Conservation (phyloP, 1,140 invertebrate species). For the Araneus ventricosus region DNA sequence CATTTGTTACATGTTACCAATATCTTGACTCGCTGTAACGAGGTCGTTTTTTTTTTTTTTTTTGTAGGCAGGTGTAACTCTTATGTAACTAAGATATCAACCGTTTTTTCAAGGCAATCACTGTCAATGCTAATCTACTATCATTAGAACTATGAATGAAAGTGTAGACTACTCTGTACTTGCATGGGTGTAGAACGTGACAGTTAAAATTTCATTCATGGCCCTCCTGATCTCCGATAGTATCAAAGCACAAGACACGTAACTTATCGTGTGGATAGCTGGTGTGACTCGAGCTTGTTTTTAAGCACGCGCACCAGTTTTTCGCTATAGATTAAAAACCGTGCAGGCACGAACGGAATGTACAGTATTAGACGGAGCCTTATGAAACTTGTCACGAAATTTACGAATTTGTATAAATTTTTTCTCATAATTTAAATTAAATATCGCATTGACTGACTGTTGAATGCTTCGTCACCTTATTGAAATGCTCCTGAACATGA, state of each 20-base stretch:
- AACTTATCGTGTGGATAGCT: constrained; percentile 62
- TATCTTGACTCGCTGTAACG: neutral
- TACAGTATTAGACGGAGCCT: constrained; percentile 19
- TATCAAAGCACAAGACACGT: constrained; percentile 67
- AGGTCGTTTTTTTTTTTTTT: neutral
- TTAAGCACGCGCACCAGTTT: constrained; percentile 63
- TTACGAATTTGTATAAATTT: constrained; percentile 50
- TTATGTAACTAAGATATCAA: neutral
- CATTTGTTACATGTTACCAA: neutral
- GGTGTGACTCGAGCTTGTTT: constrained; percentile 68
- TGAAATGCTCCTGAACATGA: neutral
- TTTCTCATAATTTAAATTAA: constrained; percentile 53
- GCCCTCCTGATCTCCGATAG: constrained; percentile 62
- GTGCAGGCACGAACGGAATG: constrained; percentile 57
- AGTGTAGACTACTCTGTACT: constrained; percentile 20
- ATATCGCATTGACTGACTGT: neutral
- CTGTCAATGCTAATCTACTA: constrained; percentile 9
- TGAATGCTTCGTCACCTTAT: neutral
- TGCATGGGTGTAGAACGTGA: constrained; percentile 60
- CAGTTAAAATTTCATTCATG: constrained; percentile 69
- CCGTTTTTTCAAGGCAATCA: neutral
- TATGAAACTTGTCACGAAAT: constrained; percentile 66
- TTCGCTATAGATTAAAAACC: constrained; percentile 59
- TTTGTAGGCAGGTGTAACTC: neutral
- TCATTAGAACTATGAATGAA: constrained; percentile 66